Conservation (phyloP, 2,113 vertebrate species). For the Cryptomyrus ogoouensis region DNA sequence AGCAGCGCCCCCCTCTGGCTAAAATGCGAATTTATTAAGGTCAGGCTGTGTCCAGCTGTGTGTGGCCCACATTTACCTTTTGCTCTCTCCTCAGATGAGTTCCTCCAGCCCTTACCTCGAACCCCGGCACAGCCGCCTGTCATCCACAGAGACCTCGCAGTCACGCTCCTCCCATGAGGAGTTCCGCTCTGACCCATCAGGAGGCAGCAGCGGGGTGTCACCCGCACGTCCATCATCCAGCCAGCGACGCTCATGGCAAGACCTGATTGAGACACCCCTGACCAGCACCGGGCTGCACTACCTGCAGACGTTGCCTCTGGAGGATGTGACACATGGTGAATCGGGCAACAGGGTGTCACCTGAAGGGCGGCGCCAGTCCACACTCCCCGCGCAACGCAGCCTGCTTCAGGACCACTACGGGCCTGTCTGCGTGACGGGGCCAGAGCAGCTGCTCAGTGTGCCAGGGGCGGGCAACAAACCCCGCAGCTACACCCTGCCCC, state of each 20-base stretch:
- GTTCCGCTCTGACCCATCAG: constrained; percentile 70
- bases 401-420: constrained; percentile 85
- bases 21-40: neutral
- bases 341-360: constrained; percentile 65
- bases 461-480: constrained; percentile 69
- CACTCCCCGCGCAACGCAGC: constrained; percentile 85
- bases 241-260: constrained; percentile 92
- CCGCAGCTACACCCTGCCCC: constrained; percentile 90
- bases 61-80: neutral
- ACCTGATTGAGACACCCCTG: constrained; percentile 86
- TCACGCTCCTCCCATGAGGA: constrained; percentile 90
- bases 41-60: neutral
- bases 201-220: constrained; percentile 65
- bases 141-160: constrained; percentile 92
- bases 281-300: constrained; percentile 86
- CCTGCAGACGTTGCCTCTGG: constrained; percentile 86
- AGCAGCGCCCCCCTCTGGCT: neutral
- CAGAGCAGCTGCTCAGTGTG: constrained; percentile 63
- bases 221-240: constrained; percentile 76
- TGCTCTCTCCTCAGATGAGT: constrained; percentile 64
- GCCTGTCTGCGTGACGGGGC: constrained; percentile 67
- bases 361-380: constrained; percentile 88
- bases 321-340: constrained; percentile 73
- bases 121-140: constrained; percentile 83
- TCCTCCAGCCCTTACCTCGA: constrained; percentile 82